These are phyloP conservation scores for Nomada hirtipes DNA, from an alignment of 2,888 invertebrate species.

Conservation along the genomic window DNA sequence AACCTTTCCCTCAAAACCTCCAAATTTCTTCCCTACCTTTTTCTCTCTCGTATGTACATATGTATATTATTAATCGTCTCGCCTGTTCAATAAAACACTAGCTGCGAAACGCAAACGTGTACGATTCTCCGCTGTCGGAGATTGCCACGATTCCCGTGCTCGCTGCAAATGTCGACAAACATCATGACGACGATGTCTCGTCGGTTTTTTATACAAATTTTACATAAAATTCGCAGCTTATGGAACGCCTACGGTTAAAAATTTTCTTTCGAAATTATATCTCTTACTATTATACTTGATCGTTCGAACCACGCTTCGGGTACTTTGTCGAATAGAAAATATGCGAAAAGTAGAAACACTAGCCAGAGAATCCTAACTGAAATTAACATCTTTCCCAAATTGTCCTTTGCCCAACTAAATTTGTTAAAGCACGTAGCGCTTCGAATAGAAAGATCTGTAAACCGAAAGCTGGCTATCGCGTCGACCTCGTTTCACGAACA, in stretches of 20 bases:
- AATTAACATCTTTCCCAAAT: neutral
- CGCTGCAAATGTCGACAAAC: conserved; percentile 21
- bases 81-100: conserved; percentile 30
- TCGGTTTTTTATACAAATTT: conserved; percentile 1
- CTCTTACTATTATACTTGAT: neutral
- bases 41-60: conserved; percentile 71
- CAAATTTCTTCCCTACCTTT: conserved; percentile 21
- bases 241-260: neutral
- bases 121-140: no score
- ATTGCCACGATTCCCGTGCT: conserved; percentile 3
- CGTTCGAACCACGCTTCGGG: conserved; percentile 8
- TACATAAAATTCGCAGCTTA: conserved; percentile 4
- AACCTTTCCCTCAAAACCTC: neutral
- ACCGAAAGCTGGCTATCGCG: neutral
- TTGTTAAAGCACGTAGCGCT: neutral
- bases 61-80: conserved; percentile 64
- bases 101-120: conserved; percentile 25
- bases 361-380: neutral
- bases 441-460: neutral
- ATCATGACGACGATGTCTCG: conserved; percentile 19
- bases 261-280: neutral
- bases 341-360: neutral
- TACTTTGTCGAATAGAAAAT: neutral
- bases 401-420: neutral
- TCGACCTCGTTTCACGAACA: neutral